These are phyloP conservation scores for Synergus itoensis DNA, from an alignment of 2,888 invertebrate species.

Conservation along the genomic window DNA sequence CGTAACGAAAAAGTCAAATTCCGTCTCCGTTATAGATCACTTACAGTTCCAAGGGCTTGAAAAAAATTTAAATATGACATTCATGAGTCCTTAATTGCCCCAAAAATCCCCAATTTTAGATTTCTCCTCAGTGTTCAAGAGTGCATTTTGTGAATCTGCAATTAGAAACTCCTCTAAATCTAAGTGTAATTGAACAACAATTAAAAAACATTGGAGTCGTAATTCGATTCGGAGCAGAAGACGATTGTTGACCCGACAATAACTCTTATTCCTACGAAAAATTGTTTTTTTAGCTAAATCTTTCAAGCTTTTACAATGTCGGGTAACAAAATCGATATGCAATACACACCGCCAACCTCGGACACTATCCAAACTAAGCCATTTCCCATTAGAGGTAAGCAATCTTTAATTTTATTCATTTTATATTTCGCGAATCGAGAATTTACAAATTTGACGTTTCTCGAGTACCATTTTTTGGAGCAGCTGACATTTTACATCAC, in stretches of 20 bases:
- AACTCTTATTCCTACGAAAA: not conserved
- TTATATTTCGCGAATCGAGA: not conserved
- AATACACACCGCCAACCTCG: constrained; percentile 84
- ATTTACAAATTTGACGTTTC: not conserved
- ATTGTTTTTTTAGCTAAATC: constrained; percentile 21
- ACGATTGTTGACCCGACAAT: not conserved
- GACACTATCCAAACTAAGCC: constrained; percentile 94
- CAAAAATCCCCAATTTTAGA: constrained; percentile 43
- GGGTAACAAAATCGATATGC: constrained; percentile 69
- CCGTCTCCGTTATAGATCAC: constrained; percentile 44
- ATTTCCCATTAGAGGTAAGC: constrained; percentile 90
- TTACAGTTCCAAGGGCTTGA: constrained; percentile 41
- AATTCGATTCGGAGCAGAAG: not conserved
- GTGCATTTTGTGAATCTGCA: constrained; percentile 11
- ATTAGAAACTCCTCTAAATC: not conserved
- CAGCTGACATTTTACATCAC: not conserved
- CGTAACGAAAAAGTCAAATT: not conserved
- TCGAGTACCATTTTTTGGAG: not conserved
- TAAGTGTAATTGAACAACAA: constrained; percentile 1
- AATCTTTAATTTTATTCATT: constrained; percentile 44
- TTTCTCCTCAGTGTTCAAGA: constrained; percentile 37
- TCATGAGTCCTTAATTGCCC: constrained; percentile 47
- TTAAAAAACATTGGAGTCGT: constrained; percentile 11
- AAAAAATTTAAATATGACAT: constrained; percentile 48
- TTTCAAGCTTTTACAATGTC: constrained; percentile 56